Evolutionary conservation across 2,888 invertebrate genomes (phyloP).

Genomic region (Dermolepida albohirtum): DNA sequence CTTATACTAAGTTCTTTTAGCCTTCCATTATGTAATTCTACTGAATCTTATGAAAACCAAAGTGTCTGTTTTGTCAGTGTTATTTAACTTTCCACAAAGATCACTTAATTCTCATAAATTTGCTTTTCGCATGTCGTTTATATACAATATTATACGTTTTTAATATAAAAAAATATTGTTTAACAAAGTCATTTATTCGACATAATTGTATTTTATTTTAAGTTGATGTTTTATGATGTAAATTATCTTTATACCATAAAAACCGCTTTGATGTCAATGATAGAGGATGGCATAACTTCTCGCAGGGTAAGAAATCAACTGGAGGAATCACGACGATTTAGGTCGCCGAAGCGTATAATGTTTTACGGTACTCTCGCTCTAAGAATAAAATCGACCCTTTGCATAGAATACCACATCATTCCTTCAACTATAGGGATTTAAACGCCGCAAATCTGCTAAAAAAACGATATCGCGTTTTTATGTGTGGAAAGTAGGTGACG

Average conservation of each 20-base stretch:
- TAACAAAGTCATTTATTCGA: no score
- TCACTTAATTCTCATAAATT: no score
- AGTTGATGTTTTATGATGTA: conserved; percentile 22
- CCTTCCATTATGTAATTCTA: no score
- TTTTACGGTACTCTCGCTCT: conserved; percentile 46
- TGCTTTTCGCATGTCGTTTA: no score
- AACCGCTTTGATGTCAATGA: conserved; percentile 19
- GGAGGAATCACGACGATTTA: conserved; percentile 48
- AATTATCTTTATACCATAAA: conserved; percentile 1
- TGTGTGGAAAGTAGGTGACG: conserved; percentile 25
- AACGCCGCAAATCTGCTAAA: conserved; percentile 35
- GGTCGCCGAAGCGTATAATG: conserved; percentile 49
- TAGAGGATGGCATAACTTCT: conserved; percentile 24
- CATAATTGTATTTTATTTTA: background rate
- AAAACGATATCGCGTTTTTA: conserved; percentile 35
- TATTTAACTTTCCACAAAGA: no score
- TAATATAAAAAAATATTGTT: no score
- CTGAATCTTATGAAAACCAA: no score
- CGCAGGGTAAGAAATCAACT: conserved; percentile 43
- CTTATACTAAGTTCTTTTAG: no score
- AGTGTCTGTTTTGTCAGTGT: no score
- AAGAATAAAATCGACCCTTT: conserved; percentile 45
- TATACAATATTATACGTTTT: no score
- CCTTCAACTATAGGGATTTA: conserved; percentile 28
- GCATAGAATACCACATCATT: conserved; percentile 36